phyloP scores from a whole-genome alignment of 2,113 vertebrate genomes.

The Leptodactylus fuscus region DNA sequence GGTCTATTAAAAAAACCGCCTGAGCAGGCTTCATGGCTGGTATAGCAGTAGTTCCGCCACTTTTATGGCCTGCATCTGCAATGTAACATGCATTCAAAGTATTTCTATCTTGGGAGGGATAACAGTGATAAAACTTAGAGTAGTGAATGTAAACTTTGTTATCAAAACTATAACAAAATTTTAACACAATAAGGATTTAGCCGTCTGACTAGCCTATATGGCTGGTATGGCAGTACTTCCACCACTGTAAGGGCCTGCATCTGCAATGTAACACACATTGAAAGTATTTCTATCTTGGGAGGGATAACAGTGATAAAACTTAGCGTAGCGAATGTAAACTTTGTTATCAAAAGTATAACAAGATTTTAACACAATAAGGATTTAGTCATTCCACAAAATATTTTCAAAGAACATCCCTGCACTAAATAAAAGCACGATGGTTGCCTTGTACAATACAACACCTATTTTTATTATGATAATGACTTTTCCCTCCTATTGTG shows the following conservation, averaged over 20 bases:
- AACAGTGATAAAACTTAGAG: background rate
- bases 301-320: background rate
- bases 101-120: too few species aligned
- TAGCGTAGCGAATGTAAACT: background rate
- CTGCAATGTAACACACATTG: too few species aligned
- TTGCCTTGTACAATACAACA: too few species aligned
- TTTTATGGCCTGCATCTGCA: too few species aligned
- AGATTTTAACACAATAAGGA: background rate
- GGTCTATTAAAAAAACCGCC: too few species aligned
- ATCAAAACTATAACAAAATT: background rate
- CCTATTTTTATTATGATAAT: constrained; percentile 15
- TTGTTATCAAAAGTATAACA: background rate
- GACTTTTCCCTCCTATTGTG: background rate
- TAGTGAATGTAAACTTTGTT: background rate
- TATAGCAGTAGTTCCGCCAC: too few species aligned
- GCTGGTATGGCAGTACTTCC: too few species aligned
- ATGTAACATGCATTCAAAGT: too few species aligned
- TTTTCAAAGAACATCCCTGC: background rate
- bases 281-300: too few species aligned
- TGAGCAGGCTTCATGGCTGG: too few species aligned
- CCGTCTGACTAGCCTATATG: too few species aligned
- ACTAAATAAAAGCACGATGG: background rate
- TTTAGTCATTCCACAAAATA: background rate
- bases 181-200: background rate
- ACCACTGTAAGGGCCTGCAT: too few species aligned